Conservation (phyloP, 2,888 invertebrate species). For the Tetheella fluctuosa region DNA sequence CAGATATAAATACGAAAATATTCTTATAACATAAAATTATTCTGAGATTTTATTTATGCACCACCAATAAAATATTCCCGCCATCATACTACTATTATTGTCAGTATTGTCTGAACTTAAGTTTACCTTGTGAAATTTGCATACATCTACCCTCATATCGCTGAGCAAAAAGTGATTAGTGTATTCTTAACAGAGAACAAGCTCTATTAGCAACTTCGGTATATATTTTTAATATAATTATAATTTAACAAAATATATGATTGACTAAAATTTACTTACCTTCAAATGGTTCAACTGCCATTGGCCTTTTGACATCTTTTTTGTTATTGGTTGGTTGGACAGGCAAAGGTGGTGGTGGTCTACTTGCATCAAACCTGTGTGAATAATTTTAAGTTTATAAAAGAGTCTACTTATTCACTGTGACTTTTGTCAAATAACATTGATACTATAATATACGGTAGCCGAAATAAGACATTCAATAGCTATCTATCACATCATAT, state of each 20-base stretch:
- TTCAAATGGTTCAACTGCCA: conserved; percentile 31
- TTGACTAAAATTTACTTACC: conserved; percentile 43
- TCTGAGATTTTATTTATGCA: too few relatives aligned
- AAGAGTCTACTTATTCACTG: background rate
- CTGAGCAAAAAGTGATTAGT: conserved; percentile 35
- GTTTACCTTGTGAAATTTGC: background rate
- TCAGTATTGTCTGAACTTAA: background rate
- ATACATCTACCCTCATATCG: conserved; percentile 39
- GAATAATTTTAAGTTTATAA: background rate
- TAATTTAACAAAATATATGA: conserved; percentile 17
- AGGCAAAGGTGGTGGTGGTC: conserved; percentile 62
- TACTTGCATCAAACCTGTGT: conserved; percentile 61
- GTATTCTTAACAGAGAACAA: background rate
- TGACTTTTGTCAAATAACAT: background rate
- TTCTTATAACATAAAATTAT: too few relatives aligned
- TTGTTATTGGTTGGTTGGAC: conserved; percentile 14
- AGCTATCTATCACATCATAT: too few relatives aligned
- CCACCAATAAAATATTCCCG: too few relatives aligned
- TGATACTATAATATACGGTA: too few relatives aligned
- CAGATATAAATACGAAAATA: too few relatives aligned
- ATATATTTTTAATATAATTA: background rate
- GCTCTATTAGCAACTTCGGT: background rate
- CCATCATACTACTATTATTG: background rate
- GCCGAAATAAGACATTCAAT: too few relatives aligned
- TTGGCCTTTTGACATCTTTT: conserved; percentile 44